Evolutionary conservation across 1,140 invertebrate genomes (phyloP).

Genomic region (Microvelia longipes): DNA sequence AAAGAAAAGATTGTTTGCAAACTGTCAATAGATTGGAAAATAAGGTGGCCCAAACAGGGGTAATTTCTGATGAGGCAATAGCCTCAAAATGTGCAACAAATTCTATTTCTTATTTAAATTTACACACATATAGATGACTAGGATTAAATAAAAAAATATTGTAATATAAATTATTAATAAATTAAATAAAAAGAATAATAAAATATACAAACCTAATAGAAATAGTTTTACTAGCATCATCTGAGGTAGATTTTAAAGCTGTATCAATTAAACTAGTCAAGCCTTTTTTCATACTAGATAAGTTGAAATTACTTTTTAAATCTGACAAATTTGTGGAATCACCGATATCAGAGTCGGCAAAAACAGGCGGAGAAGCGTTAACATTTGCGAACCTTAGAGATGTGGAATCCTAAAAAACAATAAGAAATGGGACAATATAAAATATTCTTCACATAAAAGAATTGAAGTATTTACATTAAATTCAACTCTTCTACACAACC

Average conservation of each 20-base stretch:
- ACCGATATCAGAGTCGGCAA: background rate
- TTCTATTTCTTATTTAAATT: no score
- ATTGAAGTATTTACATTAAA: no score
- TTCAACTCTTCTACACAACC: no score
- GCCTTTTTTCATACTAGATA: conserved; percentile 2
- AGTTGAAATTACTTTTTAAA: background rate
- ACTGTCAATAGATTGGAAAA: no score
- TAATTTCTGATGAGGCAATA: no score
- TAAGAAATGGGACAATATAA: background rate
- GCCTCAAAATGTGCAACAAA: no score
- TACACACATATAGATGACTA: no score
- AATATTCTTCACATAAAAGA: no score
- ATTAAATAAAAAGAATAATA: background rate
- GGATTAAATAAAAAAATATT: no score
- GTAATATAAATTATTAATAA: background rate
- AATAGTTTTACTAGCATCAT: background rate
- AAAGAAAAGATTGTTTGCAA: no score
- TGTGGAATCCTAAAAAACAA: background rate
- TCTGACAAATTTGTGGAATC: background rate
- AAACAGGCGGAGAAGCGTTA: background rate
- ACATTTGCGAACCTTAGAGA: background rate
- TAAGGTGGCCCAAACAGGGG: no score
- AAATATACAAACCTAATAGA: background rate
- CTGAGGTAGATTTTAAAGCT: background rate
- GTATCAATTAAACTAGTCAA: background rate